Evolutionary conservation across 2,888 invertebrate genomes (phyloP), one percentile per base, ranked within the genome.

Genomic region (Mythimna pallens): DNA sequence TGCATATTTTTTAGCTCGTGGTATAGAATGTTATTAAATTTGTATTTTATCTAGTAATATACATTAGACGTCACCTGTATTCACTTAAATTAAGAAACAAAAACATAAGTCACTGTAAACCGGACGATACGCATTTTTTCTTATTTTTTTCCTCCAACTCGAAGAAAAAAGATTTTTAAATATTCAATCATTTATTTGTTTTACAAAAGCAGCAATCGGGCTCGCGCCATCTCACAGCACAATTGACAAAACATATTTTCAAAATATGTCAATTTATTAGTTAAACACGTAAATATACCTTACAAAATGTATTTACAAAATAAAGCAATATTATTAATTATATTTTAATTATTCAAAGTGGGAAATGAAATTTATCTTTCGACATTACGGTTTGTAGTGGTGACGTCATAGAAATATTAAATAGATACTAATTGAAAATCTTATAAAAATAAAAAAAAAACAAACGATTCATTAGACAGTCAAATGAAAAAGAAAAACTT

Each of bases 171-270:
- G n/a, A 40, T 64, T 69, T 75, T 14, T 54, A 65, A 64, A 50
- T 30, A 50, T 72, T 68, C 47, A 54, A 71, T 64, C 63, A 3
- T 66, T 78, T 68, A 63, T 65, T 82, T 76, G 81, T 77, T 57
- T 80, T 72, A 65, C 63, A 82, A 92, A 93, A 90, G 82, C 90
- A 93, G 88, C 91, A 94, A 93, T 93, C 89, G 90, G 92, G 89
- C 88, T 77, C 91, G 87, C 90, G 88, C 86, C 78, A 85, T 88
- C 87, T 96, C 96, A 96, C 95, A 95, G 95, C 95, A 95, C 96
- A 96, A 96, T 96, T 95, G 96, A 96, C 94, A 96, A 95, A 96
- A 95, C 95, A 95, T 95, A 96, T 95, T 95, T 96, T 95, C 93
- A 92, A 96, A 95, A 96, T 95, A 96, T 96, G 95, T 95, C 92